phyloP scores from a whole-genome alignment of 1,140 invertebrate species.

The Neelides sp. region DNA sequence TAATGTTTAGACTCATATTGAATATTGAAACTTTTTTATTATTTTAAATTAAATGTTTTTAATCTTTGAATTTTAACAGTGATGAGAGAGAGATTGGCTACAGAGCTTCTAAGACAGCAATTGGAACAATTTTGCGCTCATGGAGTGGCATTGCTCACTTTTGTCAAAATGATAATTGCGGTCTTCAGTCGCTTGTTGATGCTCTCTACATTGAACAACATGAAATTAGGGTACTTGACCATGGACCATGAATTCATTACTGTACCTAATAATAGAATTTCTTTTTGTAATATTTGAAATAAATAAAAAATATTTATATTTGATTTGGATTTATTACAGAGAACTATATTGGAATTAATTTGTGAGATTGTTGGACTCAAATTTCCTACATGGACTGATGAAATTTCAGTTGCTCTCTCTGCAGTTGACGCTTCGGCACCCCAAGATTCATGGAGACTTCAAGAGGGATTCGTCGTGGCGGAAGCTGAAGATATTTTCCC shows the following conservation, averaged over 20 bases:
- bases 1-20: background rate
- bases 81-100: slow-evolving; percentile 70
- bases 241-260: background rate
- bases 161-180: slow-evolving; percentile 47
- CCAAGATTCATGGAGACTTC: slow-evolving; percentile 70
- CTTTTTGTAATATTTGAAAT: slow-evolving; percentile 4
- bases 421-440: slow-evolving; percentile 66
- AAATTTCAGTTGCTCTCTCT: slow-evolving; percentile 69
- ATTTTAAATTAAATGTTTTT: background rate
- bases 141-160: slow-evolving; percentile 80
- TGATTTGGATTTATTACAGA: slow-evolving; percentile 42
- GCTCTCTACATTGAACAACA: slow-evolving; percentile 73
- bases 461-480: slow-evolving; percentile 80
- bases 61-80: slow-evolving; percentile 38
- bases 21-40: background rate
- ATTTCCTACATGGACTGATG: slow-evolving; percentile 79
- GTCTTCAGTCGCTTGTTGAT: slow-evolving; percentile 69
- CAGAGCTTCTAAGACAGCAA: slow-evolving; percentile 64
- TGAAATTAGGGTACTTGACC: slow-evolving; percentile 58
- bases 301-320: background rate
- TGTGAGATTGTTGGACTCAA: slow-evolving; percentile 76
- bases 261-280: background rate
- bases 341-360: slow-evolving; percentile 76
- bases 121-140: slow-evolving; percentile 71
- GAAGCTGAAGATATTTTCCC: slow-evolving; percentile 73